Evolutionary conservation across 1,140 invertebrate genomes (phyloP), one percentile per base, ranked within the genome.

Genomic region (Anoplolepis gracilipes): DNA sequence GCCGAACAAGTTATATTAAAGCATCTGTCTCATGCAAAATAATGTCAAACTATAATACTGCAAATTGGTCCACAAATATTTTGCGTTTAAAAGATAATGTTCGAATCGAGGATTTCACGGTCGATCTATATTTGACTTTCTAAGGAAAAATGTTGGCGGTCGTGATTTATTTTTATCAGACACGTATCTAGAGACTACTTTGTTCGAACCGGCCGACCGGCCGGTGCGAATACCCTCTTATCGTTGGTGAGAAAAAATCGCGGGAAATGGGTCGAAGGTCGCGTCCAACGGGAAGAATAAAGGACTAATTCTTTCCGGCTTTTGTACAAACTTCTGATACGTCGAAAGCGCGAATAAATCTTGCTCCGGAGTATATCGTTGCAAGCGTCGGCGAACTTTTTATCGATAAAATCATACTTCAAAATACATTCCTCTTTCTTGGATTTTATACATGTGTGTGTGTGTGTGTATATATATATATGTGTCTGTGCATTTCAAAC

Each of bases 181-280:
- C 13, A 13, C 28, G 46, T 72, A 72, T 72, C 46, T 39, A 16
- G 28, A 59, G 53, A 82, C 70, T 69, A 82, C n/a, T 46, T 82
- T 13, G 53, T 59, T 73, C 67, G 25, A 33, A 11, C 77, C 77
- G 25, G n/a, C 25, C 22, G 30, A 28, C 30, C 61, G 61, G 30
- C 42, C 61, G 64, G 55, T 82, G 78, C 67, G 53, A 82, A 73
- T 82, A 36, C 19, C 67, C 78, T 82, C 78, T 82, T 82, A 82
- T 73, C 78, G 22, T 73, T 33, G 28, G 67, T 19, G 78, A 42
- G 78, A 72, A 62, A 82, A 82, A 82, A 73, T 72, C 67, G 78
- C 53, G 49, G 36, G 28, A 61, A 59, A n/a, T 73, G 28, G 78
- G 53, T 73, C 67, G 72, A 73, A 72, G 78, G 67, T 82, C 61